Evolutionary conservation across 2,113 vertebrate genomes (phyloP).

Genomic region (Sceloporus tristichus): DNA sequence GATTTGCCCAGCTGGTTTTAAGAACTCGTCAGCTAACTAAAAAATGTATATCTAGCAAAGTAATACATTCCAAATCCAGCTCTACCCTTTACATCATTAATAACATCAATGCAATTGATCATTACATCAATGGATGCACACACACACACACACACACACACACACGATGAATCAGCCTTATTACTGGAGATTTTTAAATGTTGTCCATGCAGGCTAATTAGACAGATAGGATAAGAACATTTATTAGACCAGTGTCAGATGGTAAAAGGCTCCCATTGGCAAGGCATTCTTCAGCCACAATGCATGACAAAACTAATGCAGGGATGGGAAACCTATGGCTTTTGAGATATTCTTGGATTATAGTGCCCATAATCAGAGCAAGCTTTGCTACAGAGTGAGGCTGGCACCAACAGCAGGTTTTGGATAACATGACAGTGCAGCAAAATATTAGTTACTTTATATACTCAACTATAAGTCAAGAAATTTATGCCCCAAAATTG

Average conservation of each 20-base stretch:
- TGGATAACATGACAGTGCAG: too few species aligned
- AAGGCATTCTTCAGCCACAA: background rate
- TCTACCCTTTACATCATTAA: constrained; percentile 48
- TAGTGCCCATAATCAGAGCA: too few species aligned
- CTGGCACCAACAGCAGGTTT: too few species aligned
- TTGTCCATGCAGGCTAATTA: background rate
- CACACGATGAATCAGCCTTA: constrained; percentile 58
- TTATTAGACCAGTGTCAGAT: background rate
- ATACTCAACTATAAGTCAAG: too few species aligned
- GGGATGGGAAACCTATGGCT: too few species aligned
- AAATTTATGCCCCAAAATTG: too few species aligned
- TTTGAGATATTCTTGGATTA: too few species aligned
- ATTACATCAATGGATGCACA: constrained; percentile 47
- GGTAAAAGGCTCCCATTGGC: background rate
- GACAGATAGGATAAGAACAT: too few species aligned
- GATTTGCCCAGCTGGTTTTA: constrained; percentile 61
- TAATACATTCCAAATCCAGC: constrained; percentile 59
- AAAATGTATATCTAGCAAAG: constrained; percentile 70
- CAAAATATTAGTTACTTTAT: too few species aligned
- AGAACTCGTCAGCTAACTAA: constrained; percentile 66
- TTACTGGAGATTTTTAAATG: constrained; percentile 38
- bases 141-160: constrained; percentile 36
- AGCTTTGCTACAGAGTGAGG: too few species aligned
- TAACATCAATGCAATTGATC: constrained; percentile 42
- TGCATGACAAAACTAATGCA: background rate